Conservation (phyloP, 2,797 vertebrate genomes). For the Selene dorsalis region DNA sequence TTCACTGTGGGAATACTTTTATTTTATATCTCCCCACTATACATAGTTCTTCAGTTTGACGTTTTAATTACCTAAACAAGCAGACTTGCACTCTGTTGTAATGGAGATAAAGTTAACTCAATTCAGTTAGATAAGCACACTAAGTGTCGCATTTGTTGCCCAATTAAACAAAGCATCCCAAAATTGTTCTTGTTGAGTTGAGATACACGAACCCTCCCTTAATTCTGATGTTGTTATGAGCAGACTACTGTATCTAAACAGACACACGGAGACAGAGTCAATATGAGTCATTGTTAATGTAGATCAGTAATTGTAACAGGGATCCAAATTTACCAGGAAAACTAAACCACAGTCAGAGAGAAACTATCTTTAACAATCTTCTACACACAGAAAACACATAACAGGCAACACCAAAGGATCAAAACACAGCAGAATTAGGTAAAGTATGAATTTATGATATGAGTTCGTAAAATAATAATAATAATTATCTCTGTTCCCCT, state of each 20-base stretch:
- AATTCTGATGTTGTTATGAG: background rate
- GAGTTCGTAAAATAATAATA: too few species aligned
- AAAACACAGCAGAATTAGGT: too few species aligned
- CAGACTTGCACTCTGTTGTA: background rate
- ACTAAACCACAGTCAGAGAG: background rate
- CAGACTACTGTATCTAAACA: background rate
- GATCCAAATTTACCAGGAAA: background rate
- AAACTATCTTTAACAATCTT: too few species aligned
- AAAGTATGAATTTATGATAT: too few species aligned
- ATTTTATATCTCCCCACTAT: constrained; percentile 3
- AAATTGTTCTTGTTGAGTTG: background rate
- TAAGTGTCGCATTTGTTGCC: background rate
- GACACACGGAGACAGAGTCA: background rate
- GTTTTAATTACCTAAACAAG: background rate
- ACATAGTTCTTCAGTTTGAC: background rate
- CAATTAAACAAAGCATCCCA: background rate
- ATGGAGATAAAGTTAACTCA: background rate
- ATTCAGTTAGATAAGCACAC: background rate
- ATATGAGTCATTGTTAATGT: background rate
- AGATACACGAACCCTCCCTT: background rate
- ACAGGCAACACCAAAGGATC: too few species aligned
- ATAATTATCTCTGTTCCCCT: too few species aligned
- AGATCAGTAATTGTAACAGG: constrained; percentile 1
- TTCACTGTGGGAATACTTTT: background rate
- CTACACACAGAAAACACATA: too few species aligned